Evolutionary conservation across 2,888 invertebrate genomes (phyloP).

Genomic region (Apodemia duryi): DNA sequence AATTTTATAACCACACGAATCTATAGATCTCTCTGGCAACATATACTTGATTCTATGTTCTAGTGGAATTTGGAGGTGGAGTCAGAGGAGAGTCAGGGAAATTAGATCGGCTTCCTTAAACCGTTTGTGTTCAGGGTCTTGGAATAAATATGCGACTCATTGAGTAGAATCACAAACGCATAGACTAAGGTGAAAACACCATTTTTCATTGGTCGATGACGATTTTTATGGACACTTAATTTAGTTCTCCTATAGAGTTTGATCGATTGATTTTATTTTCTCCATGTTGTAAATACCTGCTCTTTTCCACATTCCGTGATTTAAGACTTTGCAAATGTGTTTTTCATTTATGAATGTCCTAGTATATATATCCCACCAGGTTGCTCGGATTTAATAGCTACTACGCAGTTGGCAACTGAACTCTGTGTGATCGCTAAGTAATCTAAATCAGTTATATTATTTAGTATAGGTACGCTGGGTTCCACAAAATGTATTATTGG

Average conservation of each 20-base stretch:
- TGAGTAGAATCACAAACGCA: not conserved
- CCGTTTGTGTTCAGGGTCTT: not conserved
- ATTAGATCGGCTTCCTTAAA: not conserved
- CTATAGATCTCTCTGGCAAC: too few relatives aligned
- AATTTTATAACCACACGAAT: too few relatives aligned
- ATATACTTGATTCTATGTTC: too few relatives aligned
- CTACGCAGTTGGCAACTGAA: not conserved
- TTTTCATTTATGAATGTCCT: not conserved
- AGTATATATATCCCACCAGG: not conserved
- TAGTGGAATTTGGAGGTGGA: too few relatives aligned
- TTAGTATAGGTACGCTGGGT: not conserved
- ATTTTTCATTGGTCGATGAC: too few relatives aligned
- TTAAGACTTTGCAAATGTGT: slow-evolving; percentile 34
- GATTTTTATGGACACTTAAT: not conserved
- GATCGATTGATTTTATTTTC: not conserved
- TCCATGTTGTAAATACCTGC: slow-evolving; percentile 9
- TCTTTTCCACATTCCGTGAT: slow-evolving; percentile 46
- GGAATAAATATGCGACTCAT: not conserved
- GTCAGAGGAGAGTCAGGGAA: too few relatives aligned
- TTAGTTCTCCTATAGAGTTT: not conserved
- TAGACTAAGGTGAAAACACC: not conserved
- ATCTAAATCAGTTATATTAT: not conserved
- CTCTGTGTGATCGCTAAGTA: not conserved
- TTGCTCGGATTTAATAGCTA: not conserved
- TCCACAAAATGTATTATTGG: not conserved